phyloP scores from a whole-genome alignment of 2,113 vertebrate species.

The Phaethon lepturus region DNA sequence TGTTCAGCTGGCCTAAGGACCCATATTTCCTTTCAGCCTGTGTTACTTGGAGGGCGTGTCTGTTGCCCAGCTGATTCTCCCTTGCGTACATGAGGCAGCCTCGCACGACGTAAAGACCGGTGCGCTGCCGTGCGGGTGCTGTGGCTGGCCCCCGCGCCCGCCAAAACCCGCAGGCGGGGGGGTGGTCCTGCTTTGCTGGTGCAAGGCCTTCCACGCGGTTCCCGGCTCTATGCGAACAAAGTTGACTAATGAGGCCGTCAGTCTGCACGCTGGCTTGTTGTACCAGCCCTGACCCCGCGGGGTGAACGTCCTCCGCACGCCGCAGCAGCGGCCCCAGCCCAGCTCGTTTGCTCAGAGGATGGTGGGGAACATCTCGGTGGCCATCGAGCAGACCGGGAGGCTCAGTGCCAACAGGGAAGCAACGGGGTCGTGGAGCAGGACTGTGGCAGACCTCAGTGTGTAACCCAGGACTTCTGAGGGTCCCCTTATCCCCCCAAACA shows the following conservation, averaged over 20 bases:
- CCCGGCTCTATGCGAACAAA: not conserved
- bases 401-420: not conserved
- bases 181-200: not conserved
- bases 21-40: not conserved
- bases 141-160: not conserved
- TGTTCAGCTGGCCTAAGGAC: not conserved
- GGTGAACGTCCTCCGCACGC: not conserved
- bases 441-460: not conserved
- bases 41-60: not conserved
- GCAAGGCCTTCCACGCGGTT: fast-evolving
- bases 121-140: not conserved
- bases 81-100: not conserved
- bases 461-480: not conserved
- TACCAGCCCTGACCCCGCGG: not conserved
- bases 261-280: not conserved
- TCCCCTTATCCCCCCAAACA: not conserved
- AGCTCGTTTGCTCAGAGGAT: not conserved
- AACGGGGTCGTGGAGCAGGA: not conserved
- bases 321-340: not conserved
- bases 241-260: not conserved
- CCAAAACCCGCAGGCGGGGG: fast-evolving
- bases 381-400: fast-evolving
- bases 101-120: fast-evolving
- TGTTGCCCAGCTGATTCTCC: not conserved
- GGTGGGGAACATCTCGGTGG: fast-evolving